Conservation (phyloP, 2,888 invertebrate species). For the Epistrophe eligans region DNA sequence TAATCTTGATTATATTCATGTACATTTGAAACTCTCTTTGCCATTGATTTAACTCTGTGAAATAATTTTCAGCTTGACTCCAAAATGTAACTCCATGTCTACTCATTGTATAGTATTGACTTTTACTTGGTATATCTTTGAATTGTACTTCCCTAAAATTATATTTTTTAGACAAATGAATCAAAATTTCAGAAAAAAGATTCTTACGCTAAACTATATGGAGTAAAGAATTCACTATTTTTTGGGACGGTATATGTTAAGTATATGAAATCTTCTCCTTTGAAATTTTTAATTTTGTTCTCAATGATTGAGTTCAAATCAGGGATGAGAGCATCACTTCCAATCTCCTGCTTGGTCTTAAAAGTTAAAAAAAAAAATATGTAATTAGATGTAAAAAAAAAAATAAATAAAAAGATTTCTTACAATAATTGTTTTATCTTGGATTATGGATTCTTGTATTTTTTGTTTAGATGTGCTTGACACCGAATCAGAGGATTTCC, state of each 20-base stretch:
- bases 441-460: neutral
- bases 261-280: constrained; percentile 88
- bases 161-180: neutral
- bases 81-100: constrained; percentile 92
- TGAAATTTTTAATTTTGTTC: constrained; percentile 85
- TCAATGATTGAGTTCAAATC: constrained; percentile 80
- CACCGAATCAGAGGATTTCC: neutral
- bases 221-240: constrained; percentile 89
- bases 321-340: constrained; percentile 77
- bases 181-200: constrained; percentile 81
- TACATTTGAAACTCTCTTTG: constrained; percentile 93
- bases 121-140: constrained; percentile 87
- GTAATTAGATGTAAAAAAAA: neutral
- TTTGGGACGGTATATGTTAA: constrained; percentile 90
- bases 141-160: constrained; percentile 89
- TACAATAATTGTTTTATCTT: neutral
- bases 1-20: constrained; percentile 90
- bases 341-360: neutral
- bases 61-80: constrained; percentile 89
- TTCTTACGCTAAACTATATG: constrained; percentile 89
- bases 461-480: neutral
- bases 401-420: no score
- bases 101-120: constrained; percentile 92
- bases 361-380: neutral
- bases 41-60: constrained; percentile 91